phyloP scores from a whole-genome alignment of 2,797 vertebrate species.

The Rhodeus uyekii region DNA sequence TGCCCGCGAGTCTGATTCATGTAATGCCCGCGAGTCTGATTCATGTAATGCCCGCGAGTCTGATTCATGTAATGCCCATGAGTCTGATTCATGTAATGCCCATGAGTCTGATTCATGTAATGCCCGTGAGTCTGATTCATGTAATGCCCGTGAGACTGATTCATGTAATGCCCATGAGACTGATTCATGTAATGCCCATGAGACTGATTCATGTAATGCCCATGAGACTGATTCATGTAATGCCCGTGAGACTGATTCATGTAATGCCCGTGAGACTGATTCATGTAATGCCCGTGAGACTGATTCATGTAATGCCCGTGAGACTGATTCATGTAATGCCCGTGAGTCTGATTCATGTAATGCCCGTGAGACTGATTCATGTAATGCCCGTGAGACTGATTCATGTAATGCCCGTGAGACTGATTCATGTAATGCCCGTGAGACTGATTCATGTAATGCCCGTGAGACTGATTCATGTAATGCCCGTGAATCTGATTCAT shows the following conservation, averaged over 20 bases:
- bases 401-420: neutral
- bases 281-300: neutral
- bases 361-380: too few species aligned
- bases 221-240: neutral
- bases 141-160: neutral
- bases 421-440: too few species aligned
- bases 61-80: too few species aligned
- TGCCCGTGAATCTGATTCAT: neutral
- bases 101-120: neutral
- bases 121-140: neutral
- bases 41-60: too few species aligned
- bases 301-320: neutral
- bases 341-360: neutral
- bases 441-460: neutral
- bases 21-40: too few species aligned
- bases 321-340: neutral
- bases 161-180: neutral
- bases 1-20: too few species aligned
- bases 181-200: neutral
- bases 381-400: neutral
- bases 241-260: neutral
- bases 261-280: neutral
- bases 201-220: accelerated
- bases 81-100: neutral
- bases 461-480: neutral